Conservation (phyloP, 2,888 invertebrate genomes). For the Morinoia aosen region DNA sequence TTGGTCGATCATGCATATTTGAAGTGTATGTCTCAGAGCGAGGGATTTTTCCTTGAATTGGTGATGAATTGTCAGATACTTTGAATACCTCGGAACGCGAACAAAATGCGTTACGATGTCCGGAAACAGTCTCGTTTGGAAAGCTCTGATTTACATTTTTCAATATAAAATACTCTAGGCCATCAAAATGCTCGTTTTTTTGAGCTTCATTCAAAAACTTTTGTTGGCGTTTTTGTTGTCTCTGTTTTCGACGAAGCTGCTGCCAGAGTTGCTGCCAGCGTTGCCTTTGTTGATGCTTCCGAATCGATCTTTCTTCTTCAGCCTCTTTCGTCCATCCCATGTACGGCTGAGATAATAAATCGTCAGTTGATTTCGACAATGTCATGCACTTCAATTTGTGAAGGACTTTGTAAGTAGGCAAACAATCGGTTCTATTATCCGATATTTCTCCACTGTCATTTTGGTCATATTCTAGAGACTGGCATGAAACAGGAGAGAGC, state of each 20-base stretch:
- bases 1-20: not conserved
- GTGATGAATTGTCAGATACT: not conserved
- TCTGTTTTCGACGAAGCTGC: conserved; percentile 22
- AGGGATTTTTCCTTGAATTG: not conserved
- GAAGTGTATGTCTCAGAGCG: not conserved
- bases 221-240: conserved; percentile 22
- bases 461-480: not conserved
- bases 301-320: not conserved
- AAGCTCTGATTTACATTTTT: not conserved
- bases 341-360: conserved; percentile 25
- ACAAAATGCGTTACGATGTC: not conserved
- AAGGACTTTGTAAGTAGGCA: conserved; percentile 37
- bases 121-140: not conserved
- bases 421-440: not conserved
- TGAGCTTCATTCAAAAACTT: not conserved
- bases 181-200: not conserved
- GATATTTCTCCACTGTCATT: not conserved
- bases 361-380: conserved; percentile 38
- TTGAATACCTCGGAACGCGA: not conserved
- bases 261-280: conserved; percentile 54
- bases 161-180: not conserved
- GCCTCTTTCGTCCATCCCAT: not conserved
- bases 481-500: not conserved
- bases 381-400: conserved; percentile 50
- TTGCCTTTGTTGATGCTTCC: not conserved